Percentiles rank a stretch among this genome's conserved stretches.
Evolutionary conservation across 2,113 vertebrate species (phyloP).

Genomic region (Eurypyga helias): DNA sequence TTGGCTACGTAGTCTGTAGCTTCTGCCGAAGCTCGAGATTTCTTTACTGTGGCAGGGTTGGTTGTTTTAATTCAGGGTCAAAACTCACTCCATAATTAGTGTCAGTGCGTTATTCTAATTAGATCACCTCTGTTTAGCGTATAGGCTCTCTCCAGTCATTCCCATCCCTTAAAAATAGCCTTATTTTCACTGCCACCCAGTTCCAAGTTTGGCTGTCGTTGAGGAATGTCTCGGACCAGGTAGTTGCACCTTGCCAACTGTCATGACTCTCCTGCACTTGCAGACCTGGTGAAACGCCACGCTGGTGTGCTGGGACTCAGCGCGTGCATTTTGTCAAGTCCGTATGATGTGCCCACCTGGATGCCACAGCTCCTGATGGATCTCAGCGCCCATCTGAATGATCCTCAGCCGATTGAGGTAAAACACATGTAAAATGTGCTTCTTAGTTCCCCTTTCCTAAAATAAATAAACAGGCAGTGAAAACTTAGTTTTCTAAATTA

Average conservation of each 20-base stretch:
- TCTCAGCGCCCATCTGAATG: conserved; percentile 94
- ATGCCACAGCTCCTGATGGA: conserved; percentile 98
- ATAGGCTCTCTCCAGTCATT: background rate
- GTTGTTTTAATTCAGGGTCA: background rate
- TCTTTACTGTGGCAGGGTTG: no score
- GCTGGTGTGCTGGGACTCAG: conserved; percentile 96
- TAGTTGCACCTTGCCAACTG: background rate
- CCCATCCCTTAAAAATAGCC: background rate
- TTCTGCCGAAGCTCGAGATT: background rate
- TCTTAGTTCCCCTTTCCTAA: background rate
- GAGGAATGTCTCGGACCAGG: background rate
- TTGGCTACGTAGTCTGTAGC: background rate
- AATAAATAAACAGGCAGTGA: background rate
- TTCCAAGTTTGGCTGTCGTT: background rate
- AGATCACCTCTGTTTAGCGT: background rate
- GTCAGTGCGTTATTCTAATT: background rate
- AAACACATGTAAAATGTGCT: background rate
- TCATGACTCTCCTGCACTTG: background rate
- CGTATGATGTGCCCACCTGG: conserved; percentile 96
- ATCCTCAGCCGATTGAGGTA: conserved; percentile 98
- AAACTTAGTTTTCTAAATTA: background rate
- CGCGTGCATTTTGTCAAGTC: conserved; percentile 94
- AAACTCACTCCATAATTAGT: background rate
- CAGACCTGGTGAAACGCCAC: conserved; percentile 93
- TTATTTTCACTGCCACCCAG: background rate